Evolutionary conservation across 2,113 vertebrate genomes (phyloP).

Genomic region (Pelobates fuscus): DNA sequence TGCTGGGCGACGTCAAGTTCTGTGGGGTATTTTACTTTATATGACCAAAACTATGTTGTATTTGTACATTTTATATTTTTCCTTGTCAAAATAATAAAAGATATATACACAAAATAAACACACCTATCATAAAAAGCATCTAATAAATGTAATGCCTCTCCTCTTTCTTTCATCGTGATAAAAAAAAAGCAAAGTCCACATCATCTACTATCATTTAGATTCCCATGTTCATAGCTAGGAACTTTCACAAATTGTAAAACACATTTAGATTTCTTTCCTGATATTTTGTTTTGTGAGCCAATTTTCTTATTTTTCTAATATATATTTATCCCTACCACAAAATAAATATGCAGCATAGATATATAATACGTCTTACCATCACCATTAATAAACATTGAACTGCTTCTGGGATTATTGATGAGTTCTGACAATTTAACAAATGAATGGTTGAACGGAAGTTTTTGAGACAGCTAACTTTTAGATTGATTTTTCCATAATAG

Average conservation of each 20-base stretch:
- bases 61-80: too few species aligned
- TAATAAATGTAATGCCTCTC: too few species aligned
- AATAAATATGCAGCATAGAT: constrained; percentile 26
- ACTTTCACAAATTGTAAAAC: not conserved
- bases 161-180: too few species aligned
- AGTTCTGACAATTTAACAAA: constrained; percentile 47
- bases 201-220: too few species aligned
- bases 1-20: too few species aligned
- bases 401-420: constrained; percentile 39
- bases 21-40: too few species aligned
- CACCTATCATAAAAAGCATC: too few species aligned
- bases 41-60: too few species aligned
- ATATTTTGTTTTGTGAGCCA: not conserved
- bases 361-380: not conserved
- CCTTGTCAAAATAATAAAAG: too few species aligned
- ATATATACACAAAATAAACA: too few species aligned
- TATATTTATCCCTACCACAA: constrained; percentile 14
- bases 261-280: not conserved
- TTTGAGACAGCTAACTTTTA: constrained; percentile 39
- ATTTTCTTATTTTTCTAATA: not conserved
- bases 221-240: too few species aligned
- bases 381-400: constrained; percentile 19
- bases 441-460: constrained; percentile 42
- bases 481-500: constrained; percentile 32
- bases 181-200: too few species aligned